Evolutionary conservation across 1,140 invertebrate genomes (phyloP), one percentile per base, ranked within the genome.

Genomic region (Episyrphus balteatus): DNA sequence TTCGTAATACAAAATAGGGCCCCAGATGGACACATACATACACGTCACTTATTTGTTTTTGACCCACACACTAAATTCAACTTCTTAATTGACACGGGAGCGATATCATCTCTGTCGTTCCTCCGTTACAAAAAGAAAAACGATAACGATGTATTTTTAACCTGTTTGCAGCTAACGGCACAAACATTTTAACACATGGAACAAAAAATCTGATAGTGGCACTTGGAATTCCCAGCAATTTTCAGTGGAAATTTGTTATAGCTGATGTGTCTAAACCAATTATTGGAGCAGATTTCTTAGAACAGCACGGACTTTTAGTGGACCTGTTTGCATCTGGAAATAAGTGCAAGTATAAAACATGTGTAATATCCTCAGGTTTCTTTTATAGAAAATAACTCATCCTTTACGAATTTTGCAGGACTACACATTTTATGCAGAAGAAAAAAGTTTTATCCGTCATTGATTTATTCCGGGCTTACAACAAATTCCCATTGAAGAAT

Each of bases 401-500:
- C 12, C 13, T 34, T 8, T 17, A 17, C 33, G 15, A 34, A 34
- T 44, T 33, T 26, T 2, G 8, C 18, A 9, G 6, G 12, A 26
- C 26, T 12, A 42, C 32, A 10, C 10, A n/a, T 32, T 38, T n/a
- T 42, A 15, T 26, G 3, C 14, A 9, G 2, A 9, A 26, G 40
- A 39, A 14, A 9, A 38, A 46, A 13, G 40, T 45, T 61, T 61
- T 12, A 46, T 68, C 2, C 58, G 60, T 1, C 39, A 54, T 32
- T 52, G 60, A 6, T 43, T 73, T 11, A 65, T 72, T 40, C 55
- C 0, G 57, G 56, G 21, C 71, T 73, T 7, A 75, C 70, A 51
- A 66, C 66, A 58, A 66, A 75, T 47, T 57, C 51, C 54, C 1
- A 42, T 75, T 3, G 54, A 48, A 13, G 15, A 49, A 47, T 37